Evolutionary conservation across 2,113 vertebrate genomes (phyloP).

Genomic region (Daphoenositta chrysoptera): DNA sequence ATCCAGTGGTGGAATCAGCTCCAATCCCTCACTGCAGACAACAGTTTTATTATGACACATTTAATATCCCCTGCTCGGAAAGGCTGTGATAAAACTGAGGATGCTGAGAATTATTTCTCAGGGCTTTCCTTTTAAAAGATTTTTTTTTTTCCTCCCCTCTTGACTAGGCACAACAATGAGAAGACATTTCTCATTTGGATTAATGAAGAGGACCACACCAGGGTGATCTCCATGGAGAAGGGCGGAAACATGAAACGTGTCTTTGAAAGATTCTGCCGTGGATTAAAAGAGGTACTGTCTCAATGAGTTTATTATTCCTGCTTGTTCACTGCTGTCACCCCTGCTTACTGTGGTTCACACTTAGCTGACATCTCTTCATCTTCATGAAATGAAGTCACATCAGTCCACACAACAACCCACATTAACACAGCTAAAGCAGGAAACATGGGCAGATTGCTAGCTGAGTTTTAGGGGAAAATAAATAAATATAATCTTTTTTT

Average conservation of each 20-base stretch:
- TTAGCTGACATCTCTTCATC: not conserved
- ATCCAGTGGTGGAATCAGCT: not conserved
- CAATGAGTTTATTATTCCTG: not conserved
- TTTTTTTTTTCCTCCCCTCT: not conserved
- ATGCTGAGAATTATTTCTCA: not conserved
- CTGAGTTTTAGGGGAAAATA: not conserved
- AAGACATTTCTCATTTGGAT: conserved; percentile 94
- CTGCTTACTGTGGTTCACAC: not conserved
- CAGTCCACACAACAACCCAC: not conserved
- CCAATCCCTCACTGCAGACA: not conserved
- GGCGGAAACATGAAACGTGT: conserved; percentile 93
- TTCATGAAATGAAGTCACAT: not conserved
- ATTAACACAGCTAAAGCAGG: not conserved
- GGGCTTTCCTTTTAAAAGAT: not conserved
- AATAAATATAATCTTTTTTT: not conserved
- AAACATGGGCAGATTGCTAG: not conserved
- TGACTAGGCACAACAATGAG: conserved; percentile 87
- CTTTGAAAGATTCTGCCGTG: conserved; percentile 90
- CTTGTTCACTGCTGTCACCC: not conserved
- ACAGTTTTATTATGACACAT: not conserved
- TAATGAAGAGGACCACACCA: conserved; percentile 92
- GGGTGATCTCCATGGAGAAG: conserved; percentile 94
- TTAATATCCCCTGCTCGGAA: not conserved
- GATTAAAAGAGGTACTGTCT: conserved; percentile 83
- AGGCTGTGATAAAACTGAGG: not conserved